Evolutionary conservation across 2,113 vertebrate species (phyloP).

Genomic region (Bungarus multicinctus): DNA sequence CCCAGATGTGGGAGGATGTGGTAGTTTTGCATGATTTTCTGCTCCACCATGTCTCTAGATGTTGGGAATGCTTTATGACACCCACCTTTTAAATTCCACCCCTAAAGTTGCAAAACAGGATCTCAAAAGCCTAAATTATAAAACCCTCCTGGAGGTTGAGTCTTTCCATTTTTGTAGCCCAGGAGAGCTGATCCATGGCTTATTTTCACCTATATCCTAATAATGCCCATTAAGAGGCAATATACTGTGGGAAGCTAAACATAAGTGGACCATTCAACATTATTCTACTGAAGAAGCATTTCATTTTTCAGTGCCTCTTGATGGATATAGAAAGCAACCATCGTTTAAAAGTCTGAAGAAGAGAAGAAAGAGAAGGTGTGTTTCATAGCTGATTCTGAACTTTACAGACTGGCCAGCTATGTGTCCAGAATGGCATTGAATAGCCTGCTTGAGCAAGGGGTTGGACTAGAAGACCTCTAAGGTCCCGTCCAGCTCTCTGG

Average conservation of each 20-base stretch:
- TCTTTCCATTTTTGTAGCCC: neutral
- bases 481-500: too few species aligned
- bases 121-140: neutral
- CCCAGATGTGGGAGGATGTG: neutral
- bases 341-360: too few species aligned
- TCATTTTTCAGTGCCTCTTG: too few species aligned
- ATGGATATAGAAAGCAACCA: too few species aligned
- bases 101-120: neutral
- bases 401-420: too few species aligned
- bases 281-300: too few species aligned
- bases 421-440: too few species aligned
- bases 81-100: neutral
- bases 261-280: neutral
- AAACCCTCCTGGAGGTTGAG: neutral
- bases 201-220: neutral
- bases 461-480: too few species aligned
- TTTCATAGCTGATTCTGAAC: too few species aligned
- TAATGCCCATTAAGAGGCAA: neutral
- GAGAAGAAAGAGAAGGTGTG: too few species aligned
- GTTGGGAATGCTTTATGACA: neutral
- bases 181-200: neutral
- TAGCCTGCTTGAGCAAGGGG: too few species aligned
- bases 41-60: neutral
- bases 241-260: neutral
- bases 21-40: neutral